These are phyloP conservation scores for Porites rus DNA, from an alignment of 92 coral and sea anemone genomes.

Conservation along the genomic window DNA sequence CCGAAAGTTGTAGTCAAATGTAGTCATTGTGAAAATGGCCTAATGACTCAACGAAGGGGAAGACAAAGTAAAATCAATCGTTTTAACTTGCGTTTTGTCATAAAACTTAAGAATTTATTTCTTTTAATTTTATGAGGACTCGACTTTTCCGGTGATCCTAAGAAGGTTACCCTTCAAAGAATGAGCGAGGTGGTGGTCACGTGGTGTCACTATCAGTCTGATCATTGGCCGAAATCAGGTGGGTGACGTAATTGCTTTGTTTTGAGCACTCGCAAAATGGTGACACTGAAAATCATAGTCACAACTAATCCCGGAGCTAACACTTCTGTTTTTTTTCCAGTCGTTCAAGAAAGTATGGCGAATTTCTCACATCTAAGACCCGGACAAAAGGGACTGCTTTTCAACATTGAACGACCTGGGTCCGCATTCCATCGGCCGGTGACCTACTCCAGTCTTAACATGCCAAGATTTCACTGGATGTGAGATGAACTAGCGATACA, in stretches of 20 bases:
- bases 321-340: conserved; percentile 5
- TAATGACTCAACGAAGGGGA: no score
- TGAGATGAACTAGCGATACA: background rate
- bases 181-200: conserved; percentile 81
- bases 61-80: background rate
- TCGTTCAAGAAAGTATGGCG: conserved; percentile 64
- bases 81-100: background rate
- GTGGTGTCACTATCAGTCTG: conserved; percentile 86
- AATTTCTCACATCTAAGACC: conserved; percentile 66
- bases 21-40: no score
- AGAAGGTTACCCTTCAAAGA: conserved; percentile 66
- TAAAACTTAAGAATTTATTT: background rate
- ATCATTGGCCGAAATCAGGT: conserved; percentile 79
- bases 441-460: conserved; percentile 54
- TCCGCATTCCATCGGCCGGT: conserved; percentile 81
- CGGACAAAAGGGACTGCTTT: conserved; percentile 60
- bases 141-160: conserved; percentile 66
- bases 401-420: conserved; percentile 62
- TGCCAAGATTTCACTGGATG: conserved; percentile 82
- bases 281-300: no score
- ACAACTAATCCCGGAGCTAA: no score
- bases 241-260: background rate
- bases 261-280: no score
- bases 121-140: conserved; percentile 45
- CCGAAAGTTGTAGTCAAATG: no score